Percentiles rank a stretch among this genome's conserved stretches.
Conservation (phyloP, 2,113 vertebrate species). For the Oriolus oriolus region DNA sequence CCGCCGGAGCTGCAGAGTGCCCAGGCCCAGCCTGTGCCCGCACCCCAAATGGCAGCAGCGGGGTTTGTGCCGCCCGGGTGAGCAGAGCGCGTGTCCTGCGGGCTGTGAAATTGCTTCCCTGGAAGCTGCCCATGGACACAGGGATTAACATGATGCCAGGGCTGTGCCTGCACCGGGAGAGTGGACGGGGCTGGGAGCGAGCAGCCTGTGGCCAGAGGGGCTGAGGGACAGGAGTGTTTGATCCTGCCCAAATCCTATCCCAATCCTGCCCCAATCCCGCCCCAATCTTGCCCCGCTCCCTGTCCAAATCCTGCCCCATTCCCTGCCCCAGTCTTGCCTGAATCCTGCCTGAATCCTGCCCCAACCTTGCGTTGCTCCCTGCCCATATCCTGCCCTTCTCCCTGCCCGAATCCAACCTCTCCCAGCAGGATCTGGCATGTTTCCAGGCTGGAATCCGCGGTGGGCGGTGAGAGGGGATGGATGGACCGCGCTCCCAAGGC, state of each 20-base stretch:
- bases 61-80: not conserved
- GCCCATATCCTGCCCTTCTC: not conserved
- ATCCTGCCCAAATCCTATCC: not conserved
- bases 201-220: not conserved
- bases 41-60: not conserved
- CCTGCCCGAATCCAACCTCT: not conserved
- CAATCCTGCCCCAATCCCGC: fast-evolving
- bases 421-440: not conserved
- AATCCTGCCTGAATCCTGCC: not conserved
- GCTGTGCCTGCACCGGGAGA: not conserved
- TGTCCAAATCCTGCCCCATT: not conserved
- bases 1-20: not conserved
- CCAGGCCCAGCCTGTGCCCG: not conserved
- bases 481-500: fast-evolving
- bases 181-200: not conserved
- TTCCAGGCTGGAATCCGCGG: not conserved
- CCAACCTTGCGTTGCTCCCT: no score
- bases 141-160: not conserved
- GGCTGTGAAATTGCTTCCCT: conserved; percentile 35
- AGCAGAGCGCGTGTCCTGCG: not conserved
- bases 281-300: not conserved
- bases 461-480: not conserved
- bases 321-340: not conserved
- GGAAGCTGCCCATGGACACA: not conserved
- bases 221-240: not conserved